phyloP scores from a whole-genome alignment of 2,888 invertebrate genomes.

The Agriopis marginaria region DNA sequence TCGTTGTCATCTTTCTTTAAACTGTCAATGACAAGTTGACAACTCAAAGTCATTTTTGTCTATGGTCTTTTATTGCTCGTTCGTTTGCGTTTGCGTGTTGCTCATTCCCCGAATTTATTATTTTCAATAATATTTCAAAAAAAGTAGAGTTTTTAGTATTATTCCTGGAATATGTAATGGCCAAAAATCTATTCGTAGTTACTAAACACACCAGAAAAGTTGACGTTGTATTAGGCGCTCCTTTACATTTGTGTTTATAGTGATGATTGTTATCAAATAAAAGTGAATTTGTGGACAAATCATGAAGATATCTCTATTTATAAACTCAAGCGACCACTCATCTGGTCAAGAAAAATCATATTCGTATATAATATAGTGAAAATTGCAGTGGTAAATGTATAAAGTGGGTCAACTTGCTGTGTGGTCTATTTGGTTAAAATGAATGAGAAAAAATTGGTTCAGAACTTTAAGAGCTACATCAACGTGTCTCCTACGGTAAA shows the following conservation, averaged over 20 bases:
- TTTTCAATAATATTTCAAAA: not conserved
- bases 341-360: constrained; percentile 29
- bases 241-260: constrained; percentile 45
- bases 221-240: not conserved
- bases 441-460: constrained; percentile 84
- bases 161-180: constrained; percentile 3
- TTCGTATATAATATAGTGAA: constrained; percentile 44
- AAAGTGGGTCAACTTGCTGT: constrained; percentile 72
- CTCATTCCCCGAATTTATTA: constrained; percentile 5
- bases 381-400: constrained; percentile 50
- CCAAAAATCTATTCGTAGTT: not conserved
- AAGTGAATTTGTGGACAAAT: constrained; percentile 63
- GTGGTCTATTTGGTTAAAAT: constrained; percentile 73
- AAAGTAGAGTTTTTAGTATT: not conserved
- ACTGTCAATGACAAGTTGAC: constrained; percentile 1
- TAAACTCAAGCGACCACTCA: constrained; percentile 48
- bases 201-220: not conserved
- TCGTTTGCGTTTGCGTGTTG: constrained; percentile 15
- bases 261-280: constrained; percentile 76
- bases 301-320: constrained; percentile 70
- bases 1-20: not conserved
- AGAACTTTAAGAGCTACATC: constrained; percentile 87
- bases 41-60: constrained; percentile 5
- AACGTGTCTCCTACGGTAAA: constrained; percentile 77
- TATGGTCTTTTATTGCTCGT: constrained; percentile 30